Conservation (phyloP, 1,140 invertebrate genomes). For the Hylaeus volcanicus region DNA sequence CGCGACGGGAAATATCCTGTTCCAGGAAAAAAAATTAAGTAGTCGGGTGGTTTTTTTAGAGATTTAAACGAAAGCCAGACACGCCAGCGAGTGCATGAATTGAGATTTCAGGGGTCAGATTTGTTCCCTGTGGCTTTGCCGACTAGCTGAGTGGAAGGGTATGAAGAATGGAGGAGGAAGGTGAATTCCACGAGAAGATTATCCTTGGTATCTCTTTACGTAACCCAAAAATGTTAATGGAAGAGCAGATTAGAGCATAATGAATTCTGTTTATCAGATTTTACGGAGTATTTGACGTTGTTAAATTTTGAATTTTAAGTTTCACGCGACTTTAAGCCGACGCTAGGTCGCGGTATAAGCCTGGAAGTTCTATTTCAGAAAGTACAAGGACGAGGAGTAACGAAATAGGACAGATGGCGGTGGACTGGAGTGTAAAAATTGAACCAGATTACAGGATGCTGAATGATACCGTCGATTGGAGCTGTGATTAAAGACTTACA, state of each 20-base stretch:
- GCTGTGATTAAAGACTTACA: slow-evolving; percentile 83
- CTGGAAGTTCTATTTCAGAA: too few relatives aligned
- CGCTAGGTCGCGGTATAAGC: too few relatives aligned
- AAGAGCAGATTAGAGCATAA: too few relatives aligned
- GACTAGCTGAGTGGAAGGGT: background rate
- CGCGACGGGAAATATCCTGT: background rate
- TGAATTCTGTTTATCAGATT: too few relatives aligned
- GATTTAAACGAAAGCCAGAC: slow-evolving; percentile 9
- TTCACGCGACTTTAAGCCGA: too few relatives aligned
- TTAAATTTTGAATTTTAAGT: too few relatives aligned
- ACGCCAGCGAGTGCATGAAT: slow-evolving; percentile 1
- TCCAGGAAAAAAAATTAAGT: background rate
- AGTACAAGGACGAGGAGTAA: background rate
- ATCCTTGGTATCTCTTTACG: background rate
- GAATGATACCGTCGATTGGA: background rate
- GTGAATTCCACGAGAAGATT: too few relatives aligned
- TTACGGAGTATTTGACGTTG: too few relatives aligned
- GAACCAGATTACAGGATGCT: background rate
- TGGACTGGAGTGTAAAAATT: background rate
- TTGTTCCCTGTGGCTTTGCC: background rate
- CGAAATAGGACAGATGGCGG: background rate
- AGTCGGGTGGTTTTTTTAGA: slow-evolving; percentile 1
- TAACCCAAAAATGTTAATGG: background rate
- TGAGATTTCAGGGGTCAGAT: slow-evolving; percentile 2
- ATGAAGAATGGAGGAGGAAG: background rate